Conservation (phyloP, 1,140 invertebrate species). For the Xylocopa sonorina region DNA sequence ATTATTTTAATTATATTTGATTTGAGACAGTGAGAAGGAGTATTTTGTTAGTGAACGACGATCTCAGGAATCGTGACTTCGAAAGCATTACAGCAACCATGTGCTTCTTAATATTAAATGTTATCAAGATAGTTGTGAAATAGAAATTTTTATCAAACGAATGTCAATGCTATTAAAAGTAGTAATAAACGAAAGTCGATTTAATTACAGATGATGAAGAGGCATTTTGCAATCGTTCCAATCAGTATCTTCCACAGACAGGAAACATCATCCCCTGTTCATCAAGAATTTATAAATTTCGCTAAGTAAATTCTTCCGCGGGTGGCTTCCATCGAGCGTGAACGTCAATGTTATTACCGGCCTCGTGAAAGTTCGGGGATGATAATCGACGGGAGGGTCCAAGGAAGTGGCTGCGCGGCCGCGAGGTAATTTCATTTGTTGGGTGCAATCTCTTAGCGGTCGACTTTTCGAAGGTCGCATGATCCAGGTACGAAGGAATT, state of each 20-base stretch:
- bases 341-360: conserved; percentile 32
- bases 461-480: conserved; percentile 67
- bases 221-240: no score
- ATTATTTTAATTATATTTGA: conserved; percentile 7
- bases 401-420: conserved; percentile 40
- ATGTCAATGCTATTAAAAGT: no score
- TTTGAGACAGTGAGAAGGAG: background rate
- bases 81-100: no score
- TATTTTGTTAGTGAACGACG: background rate
- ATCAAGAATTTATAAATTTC: conserved; percentile 42
- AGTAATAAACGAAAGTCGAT: no score
- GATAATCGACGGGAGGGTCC: conserved; percentile 54
- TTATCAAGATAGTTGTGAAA: background rate
- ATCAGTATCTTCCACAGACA: background rate
- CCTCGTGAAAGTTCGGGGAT: conserved; percentile 19
- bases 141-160: background rate
- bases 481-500: conserved; percentile 71
- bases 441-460: conserved; percentile 72
- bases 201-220: no score
- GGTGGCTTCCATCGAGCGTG: background rate
- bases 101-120: background rate
- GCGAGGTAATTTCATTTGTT: conserved; percentile 68
- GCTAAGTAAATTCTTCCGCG: conserved; percentile 34
- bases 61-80: no score
- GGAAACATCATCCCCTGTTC: background rate